Evolutionary conservation across 2,888 invertebrate species (phyloP).

Genomic region (Leptinotarsa rubiginosa): DNA sequence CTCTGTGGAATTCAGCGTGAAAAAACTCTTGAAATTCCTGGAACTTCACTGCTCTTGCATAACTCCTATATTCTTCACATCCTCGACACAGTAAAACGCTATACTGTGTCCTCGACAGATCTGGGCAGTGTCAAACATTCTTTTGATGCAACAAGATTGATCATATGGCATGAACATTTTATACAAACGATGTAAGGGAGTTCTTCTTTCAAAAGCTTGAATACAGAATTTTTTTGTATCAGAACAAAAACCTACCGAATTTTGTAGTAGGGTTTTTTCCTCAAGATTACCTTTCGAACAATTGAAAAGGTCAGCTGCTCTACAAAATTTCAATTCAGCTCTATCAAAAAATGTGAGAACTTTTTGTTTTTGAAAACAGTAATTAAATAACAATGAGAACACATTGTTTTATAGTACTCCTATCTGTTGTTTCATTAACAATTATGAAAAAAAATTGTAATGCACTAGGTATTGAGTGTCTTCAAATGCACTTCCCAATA

Average conservation of each 20-base stretch:
- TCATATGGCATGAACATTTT: slow-evolving; percentile 10
- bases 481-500: not conserved
- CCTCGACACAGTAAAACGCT: no score
- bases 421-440: not conserved
- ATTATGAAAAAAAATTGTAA: slow-evolving; percentile 1
- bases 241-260: not conserved
- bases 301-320: not conserved
- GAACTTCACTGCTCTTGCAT: no score
- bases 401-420: slow-evolving; percentile 2
- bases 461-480: not conserved
- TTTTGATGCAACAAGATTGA: not conserved
- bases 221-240: slow-evolving; percentile 14
- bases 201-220: not conserved
- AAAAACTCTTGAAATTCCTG: no score
- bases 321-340: not conserved
- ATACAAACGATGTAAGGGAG: slow-evolving; percentile 1
- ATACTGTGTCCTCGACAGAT: not conserved
- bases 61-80: slow-evolving; percentile 3
- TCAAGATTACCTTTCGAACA: not conserved
- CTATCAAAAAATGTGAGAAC: not conserved
- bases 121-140: slow-evolving; percentile 5
- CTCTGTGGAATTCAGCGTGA: no score
- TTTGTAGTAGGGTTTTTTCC: not conserved
- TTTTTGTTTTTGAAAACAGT: not conserved
- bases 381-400: not conserved